A percentile compares a stretch with the other conserved stretches of the same genome.
Conservation (phyloP, 2,797 vertebrate species). For the Fundulus diaphanus region DNA sequence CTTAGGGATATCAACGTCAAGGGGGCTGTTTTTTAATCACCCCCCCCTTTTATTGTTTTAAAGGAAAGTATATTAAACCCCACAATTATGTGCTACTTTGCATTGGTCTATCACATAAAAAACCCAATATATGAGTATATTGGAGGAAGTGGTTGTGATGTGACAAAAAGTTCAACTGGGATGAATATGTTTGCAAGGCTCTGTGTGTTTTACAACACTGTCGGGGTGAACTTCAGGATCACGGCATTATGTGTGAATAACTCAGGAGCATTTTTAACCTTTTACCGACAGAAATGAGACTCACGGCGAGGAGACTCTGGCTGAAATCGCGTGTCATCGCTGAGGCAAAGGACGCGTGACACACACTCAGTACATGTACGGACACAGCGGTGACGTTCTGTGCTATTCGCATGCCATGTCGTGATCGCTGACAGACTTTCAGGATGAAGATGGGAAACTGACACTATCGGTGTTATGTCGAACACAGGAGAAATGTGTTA, state of each 20-base stretch:
- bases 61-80: neutral
- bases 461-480: constrained; percentile 40
- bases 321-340: neutral
- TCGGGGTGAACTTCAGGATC: constrained; percentile 21
- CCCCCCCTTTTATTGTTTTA: neutral
- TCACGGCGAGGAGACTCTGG: neutral
- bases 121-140: neutral
- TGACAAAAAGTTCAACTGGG: neutral
- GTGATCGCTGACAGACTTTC: constrained; percentile 15
- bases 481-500: constrained; percentile 17
- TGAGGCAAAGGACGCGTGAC: neutral
- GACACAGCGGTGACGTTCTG: neutral
- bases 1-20: neutral
- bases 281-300: neutral
- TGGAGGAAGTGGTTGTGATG: neutral
- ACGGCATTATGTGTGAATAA: neutral
- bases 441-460: constrained; percentile 31
- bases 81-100: neutral
- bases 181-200: neutral
- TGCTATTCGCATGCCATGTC: neutral
- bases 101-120: neutral
- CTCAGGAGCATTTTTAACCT: neutral
- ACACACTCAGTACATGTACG: constrained; percentile 7
- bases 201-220: constrained; percentile 52
- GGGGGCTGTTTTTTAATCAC: neutral